Evolutionary conservation across 2,888 invertebrate genomes (phyloP).

Genomic region (Tetrapedia diversipes): DNA sequence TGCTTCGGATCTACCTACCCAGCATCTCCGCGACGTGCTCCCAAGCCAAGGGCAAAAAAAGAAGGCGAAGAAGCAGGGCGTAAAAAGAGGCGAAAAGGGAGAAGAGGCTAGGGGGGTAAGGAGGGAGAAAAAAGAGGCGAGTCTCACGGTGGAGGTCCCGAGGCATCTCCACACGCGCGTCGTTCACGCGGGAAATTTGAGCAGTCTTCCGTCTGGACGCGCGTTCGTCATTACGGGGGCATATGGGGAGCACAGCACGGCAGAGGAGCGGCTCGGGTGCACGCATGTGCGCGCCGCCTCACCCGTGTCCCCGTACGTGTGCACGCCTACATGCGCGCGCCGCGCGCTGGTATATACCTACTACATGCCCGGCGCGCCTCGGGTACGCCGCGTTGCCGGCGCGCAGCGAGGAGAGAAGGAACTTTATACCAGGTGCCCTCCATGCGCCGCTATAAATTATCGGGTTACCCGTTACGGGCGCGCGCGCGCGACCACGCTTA

Average conservation of each 20-base stretch:
- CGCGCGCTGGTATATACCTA: too few relatives aligned
- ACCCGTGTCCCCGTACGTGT: background rate
- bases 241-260: slow-evolving; percentile 61
- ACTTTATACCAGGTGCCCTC: slow-evolving; percentile 66
- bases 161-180: slow-evolving; percentile 58
- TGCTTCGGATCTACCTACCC: too few relatives aligned
- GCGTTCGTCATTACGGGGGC: slow-evolving; percentile 64
- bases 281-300: slow-evolving; percentile 43
- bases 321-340: slow-evolving; percentile 22
- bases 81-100: background rate
- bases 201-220: slow-evolving; percentile 69
- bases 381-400: too few relatives aligned
- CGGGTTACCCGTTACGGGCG: slow-evolving; percentile 67
- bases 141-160: slow-evolving; percentile 53
- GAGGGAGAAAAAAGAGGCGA: slow-evolving; percentile 1
- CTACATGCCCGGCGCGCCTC: too few relatives aligned
- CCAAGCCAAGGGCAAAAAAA: background rate
- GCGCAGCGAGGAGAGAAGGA: too few relatives aligned
- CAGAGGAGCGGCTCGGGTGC: slow-evolving; percentile 36
- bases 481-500: slow-evolving; percentile 45
- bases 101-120: background rate
- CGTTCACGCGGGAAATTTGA: slow-evolving; percentile 72
- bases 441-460: slow-evolving; percentile 68
- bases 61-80: too few relatives aligned
- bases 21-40: too few relatives aligned